Evolutionary conservation across 2,888 invertebrate genomes (phyloP), one percentile per base, ranked within the genome.

Genomic region (Furcula furcula): DNA sequence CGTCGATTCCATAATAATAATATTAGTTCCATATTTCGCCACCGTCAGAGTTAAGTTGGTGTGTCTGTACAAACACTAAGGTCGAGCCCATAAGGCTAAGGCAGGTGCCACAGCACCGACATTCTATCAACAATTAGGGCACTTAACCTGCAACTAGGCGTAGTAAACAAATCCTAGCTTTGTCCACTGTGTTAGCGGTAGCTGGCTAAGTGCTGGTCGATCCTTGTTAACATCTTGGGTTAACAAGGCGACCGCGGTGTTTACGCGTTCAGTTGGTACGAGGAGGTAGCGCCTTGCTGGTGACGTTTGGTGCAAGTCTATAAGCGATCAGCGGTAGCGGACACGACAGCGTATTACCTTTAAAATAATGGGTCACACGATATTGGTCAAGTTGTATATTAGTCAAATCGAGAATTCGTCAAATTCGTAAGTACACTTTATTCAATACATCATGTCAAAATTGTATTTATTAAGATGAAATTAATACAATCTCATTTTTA

Each of bases 181-280:
- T 88, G 87, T 87, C 85, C 83, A 66, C 76, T 47, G 50, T 46
- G 73, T 87, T 88, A 87, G 66, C 79, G 56, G 36, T 46, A 35
- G 29, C 32, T 42, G 47, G 81, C 86, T 87, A 88, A 88, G 85
- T 86, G 85, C 76, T 76, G 59, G 54, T 60, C 79, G 84, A 85
- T 84, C 81, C 86, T 88, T 79, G 85, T 86, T 87, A 87, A 87
- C 77, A 69, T 72, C 70, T 83, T 76, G 76, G 79, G 78, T 82
- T 87, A 87, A 87, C 86, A 84, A 82, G 83, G 61, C 68, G 74
- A 75, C 72, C 61, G 70, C 58, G 58, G 48, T 81, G 74, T 78
- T 79, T 80, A 62, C 75, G 58, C 43, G 56, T 43, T 51, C 48
- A 51, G 60, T 65, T 76, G 72, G 75, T 73, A 71, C 68, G 74